A percentile compares a stretch with the other conserved stretches of the same genome.
phyloP scores from a whole-genome alignment of 1,140 invertebrate species.

The Drosophila pseudoobscura region DNA sequence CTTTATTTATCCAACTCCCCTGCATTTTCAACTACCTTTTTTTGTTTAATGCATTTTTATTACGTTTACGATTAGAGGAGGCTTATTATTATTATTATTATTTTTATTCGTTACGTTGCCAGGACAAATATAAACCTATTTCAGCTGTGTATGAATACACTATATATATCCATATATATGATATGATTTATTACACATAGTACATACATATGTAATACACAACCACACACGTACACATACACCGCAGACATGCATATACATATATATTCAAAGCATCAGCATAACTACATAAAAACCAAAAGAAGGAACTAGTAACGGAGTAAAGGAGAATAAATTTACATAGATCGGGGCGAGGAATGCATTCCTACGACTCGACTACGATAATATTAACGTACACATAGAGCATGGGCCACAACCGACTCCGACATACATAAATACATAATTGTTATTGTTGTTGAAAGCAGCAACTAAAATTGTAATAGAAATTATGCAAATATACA shows the following conservation, averaged over 20 bases:
- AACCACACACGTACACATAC: slow-evolving; percentile 35
- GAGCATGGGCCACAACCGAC: slow-evolving; percentile 43
- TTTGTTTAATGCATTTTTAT: slow-evolving; percentile 50
- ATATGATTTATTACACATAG: background rate
- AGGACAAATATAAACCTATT: slow-evolving; percentile 36
- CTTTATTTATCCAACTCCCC: slow-evolving; percentile 13
- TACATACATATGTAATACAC: slow-evolving; percentile 39
- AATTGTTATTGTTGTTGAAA: slow-evolving; percentile 81
- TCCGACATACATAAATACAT: slow-evolving; percentile 59
- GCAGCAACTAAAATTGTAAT: slow-evolving; percentile 81
- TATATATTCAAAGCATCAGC: slow-evolving; percentile 64
- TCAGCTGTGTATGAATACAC: slow-evolving; percentile 13
- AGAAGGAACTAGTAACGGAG: slow-evolving; percentile 27
- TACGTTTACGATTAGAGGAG: slow-evolving; percentile 62
- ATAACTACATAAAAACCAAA: slow-evolving; percentile 50
- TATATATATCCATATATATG: no score
- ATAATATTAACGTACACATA: slow-evolving; percentile 44
- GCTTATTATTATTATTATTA: slow-evolving; percentile 48
- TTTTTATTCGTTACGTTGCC: slow-evolving; percentile 66
- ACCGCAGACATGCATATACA: slow-evolving; percentile 46
- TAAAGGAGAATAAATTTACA: slow-evolving; percentile 65
- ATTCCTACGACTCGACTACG: slow-evolving; percentile 35
- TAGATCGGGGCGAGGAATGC: slow-evolving; percentile 36
- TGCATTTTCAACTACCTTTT: slow-evolving; percentile 20
- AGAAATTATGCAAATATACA: slow-evolving; percentile 80